phyloP scores from a whole-genome alignment of 2,888 invertebrate species.

The Pammene fasciana region DNA sequence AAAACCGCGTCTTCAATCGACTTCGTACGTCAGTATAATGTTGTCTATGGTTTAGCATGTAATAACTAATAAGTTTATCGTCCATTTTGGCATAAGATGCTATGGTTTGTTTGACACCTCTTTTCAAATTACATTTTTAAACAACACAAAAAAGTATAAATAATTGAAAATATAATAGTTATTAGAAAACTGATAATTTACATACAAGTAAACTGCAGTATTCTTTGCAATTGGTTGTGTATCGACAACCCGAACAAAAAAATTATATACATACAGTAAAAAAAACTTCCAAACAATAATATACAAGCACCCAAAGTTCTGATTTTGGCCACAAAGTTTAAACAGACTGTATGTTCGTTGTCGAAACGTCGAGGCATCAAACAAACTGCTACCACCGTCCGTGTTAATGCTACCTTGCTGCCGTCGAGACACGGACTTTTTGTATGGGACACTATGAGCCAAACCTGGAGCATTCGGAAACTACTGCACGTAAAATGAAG shows the following conservation, averaged over 20 bases:
- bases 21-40: too few species aligned
- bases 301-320: too few species aligned
- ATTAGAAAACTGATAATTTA: neutral
- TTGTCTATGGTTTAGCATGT: neutral
- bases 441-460: too few species aligned
- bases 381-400: conserved; percentile 15
- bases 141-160: neutral
- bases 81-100: conserved; percentile 8
- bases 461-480: too few species aligned
- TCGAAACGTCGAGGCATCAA: neutral
- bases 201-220: neutral
- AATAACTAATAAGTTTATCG: neutral
- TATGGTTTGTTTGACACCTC: conserved; percentile 7
- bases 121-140: neutral
- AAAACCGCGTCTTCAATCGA: neutral
- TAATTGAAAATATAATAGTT: neutral
- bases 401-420: conserved; percentile 5
- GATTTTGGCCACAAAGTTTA: neutral
- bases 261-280: neutral
- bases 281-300: too few species aligned
- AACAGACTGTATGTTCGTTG: too few species aligned
- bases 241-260: too few species aligned
- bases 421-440: too few species aligned
- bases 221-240: neutral
- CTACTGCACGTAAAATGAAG: too few species aligned